These are phyloP conservation scores for Ptychoptera contaminata DNA, from an alignment of 2,888 invertebrate species.

Conservation along the genomic window DNA sequence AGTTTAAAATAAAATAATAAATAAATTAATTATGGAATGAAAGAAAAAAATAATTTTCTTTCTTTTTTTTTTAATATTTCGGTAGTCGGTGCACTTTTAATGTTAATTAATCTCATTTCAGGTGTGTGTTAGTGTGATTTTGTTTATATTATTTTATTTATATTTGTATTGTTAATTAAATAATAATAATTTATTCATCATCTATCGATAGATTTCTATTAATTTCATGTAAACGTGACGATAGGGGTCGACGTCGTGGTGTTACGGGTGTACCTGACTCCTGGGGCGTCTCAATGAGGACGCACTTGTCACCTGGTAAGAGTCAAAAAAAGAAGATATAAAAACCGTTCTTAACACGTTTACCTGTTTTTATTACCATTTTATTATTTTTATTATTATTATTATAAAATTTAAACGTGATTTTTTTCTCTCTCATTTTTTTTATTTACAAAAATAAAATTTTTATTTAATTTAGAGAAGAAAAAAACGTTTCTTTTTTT, in stretches of 20 bases:
- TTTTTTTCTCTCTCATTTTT: slow-evolving; percentile 7
- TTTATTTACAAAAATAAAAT: neutral
- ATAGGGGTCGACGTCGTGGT: slow-evolving; percentile 29
- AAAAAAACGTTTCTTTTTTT: too few species aligned
- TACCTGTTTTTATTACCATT: slow-evolving; percentile 1
- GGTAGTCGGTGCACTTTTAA: neutral
- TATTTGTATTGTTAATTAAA: neutral
- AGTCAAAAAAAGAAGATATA: slow-evolving; percentile 25
- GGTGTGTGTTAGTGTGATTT: neutral
- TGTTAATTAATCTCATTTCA: neutral
- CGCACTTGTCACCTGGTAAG: slow-evolving; percentile 66
- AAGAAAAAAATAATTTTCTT: neutral
- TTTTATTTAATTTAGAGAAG: too few species aligned
- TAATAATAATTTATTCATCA: slow-evolving; percentile 7
- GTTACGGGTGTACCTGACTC: slow-evolving; percentile 27
- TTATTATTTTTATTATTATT: slow-evolving; percentile 3
- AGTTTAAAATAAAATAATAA: too few species aligned
- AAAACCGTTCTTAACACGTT: slow-evolving; percentile 24
- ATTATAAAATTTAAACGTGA: slow-evolving; percentile 3
- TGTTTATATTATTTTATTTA: neutral
- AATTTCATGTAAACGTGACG: slow-evolving; percentile 30
- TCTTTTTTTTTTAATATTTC: slow-evolving; percentile 1
- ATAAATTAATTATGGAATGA: neutral
- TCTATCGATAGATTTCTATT: slow-evolving; percentile 7
- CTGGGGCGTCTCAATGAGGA: slow-evolving; percentile 62